Evolutionary conservation across 2,113 vertebrate species (phyloP).

Genomic region (Sterrhoptilus dennistouni): DNA sequence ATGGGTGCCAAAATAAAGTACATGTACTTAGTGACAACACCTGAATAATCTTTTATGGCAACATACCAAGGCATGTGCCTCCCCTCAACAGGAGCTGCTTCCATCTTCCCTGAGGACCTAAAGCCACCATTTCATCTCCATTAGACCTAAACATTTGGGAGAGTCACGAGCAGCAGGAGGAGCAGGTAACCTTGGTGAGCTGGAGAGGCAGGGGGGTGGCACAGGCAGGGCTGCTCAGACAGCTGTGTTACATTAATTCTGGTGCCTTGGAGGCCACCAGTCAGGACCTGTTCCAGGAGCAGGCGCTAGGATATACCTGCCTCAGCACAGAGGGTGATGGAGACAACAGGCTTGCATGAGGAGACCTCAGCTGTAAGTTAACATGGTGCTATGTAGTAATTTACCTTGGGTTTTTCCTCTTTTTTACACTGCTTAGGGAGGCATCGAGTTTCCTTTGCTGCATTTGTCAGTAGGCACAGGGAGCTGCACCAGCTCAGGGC

Average conservation of each 20-base stretch:
- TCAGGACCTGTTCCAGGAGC: not conserved
- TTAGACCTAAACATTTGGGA: not conserved
- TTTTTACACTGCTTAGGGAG: not conserved
- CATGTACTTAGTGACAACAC: not conserved
- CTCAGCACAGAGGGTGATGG: not conserved
- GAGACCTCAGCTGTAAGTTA: not conserved
- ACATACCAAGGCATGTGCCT: not conserved
- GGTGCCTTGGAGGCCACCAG: not conserved
- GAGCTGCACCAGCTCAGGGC: not conserved
- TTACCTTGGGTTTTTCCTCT: not conserved
- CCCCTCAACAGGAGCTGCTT: not conserved
- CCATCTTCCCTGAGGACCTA: not conserved
- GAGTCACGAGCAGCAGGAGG: not conserved
- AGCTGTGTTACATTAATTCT: not conserved
- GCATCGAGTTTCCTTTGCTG: not conserved
- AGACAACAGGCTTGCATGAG: not conserved
- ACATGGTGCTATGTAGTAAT: not conserved
- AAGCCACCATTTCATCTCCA: not conserved
- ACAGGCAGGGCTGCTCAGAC: not conserved
- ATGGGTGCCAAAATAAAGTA: not conserved
- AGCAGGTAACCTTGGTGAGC: not conserved
- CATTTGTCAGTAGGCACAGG: rapidly evolving
- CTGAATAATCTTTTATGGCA: not conserved
- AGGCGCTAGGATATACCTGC: not conserved
- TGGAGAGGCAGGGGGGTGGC: not conserved